phyloP scores from a whole-genome alignment of 2,797 vertebrate species.

The Ctenopoma kingsleyae region DNA sequence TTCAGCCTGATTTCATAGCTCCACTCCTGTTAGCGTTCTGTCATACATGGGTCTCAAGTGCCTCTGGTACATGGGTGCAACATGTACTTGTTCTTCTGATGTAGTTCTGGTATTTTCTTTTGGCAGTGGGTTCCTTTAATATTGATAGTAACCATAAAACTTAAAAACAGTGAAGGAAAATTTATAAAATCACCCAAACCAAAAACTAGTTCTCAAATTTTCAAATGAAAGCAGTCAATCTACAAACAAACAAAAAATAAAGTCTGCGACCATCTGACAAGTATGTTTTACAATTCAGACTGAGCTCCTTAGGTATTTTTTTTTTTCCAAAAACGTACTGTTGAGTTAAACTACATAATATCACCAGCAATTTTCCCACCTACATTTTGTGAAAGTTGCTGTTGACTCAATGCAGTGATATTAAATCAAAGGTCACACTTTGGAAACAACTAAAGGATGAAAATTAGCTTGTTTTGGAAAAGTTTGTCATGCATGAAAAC shows the following conservation, averaged over 20 bases:
- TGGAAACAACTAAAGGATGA: neutral
- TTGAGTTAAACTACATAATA: too few relatives aligned
- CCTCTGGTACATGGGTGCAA: slow-evolving; percentile 58
- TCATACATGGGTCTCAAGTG: slow-evolving; percentile 73
- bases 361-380: too few relatives aligned
- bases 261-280: too few relatives aligned
- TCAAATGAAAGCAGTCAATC: too few relatives aligned
- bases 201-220: too few relatives aligned
- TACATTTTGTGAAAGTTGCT: neutral
- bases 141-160: neutral
- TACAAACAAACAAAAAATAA: too few relatives aligned
- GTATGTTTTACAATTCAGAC: neutral
- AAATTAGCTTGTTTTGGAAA: neutral
- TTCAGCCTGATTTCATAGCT: slow-evolving; percentile 78
- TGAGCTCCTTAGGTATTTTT: neutral
- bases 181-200: too few relatives aligned
- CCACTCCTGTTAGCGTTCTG: slow-evolving; percentile 76
- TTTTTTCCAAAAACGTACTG: neutral
- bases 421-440: neutral
- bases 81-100: slow-evolving; percentile 44
- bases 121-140: neutral
- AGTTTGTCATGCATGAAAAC: neutral
- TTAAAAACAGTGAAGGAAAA: neutral
- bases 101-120: slow-evolving; percentile 49
- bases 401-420: neutral